These are phyloP conservation scores for Actenoides hombroni DNA, from an alignment of 2,113 vertebrate genomes.

Conservation along the genomic window DNA sequence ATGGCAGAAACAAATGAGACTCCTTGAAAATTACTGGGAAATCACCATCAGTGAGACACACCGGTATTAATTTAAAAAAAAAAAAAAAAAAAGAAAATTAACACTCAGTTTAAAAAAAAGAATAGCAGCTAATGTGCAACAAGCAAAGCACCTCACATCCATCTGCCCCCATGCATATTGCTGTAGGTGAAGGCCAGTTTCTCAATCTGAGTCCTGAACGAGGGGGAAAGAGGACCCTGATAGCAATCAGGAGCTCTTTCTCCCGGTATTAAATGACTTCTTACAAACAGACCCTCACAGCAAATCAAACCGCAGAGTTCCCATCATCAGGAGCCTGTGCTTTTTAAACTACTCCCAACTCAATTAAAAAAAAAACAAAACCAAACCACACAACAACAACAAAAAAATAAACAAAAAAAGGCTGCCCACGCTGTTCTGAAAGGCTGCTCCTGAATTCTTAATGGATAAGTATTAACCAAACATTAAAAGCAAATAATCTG, in stretches of 20 bases:
- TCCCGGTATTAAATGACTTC: neutral
- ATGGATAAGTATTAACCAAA: neutral
- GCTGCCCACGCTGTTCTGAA: neutral
- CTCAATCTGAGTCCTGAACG: neutral
- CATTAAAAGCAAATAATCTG: neutral
- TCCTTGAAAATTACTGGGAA: neutral
- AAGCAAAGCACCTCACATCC: neutral
- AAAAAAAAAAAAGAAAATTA: neutral
- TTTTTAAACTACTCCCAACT: neutral
- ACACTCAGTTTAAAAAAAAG: neutral
- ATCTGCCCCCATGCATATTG: neutral
- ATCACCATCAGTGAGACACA: neutral
- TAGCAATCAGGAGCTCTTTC: neutral
- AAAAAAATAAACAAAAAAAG: neutral
- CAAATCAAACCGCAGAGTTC: neutral
- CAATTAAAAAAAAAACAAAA: neutral
- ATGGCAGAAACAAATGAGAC: neutral
- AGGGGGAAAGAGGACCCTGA: neutral
- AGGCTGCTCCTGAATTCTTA: neutral
- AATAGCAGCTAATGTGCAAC: neutral
- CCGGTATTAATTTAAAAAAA: neutral
- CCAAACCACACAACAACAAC: too few relatives aligned
- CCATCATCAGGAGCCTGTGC: neutral
- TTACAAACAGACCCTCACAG: neutral
- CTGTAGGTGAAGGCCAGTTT: neutral